Base-by-base conservation (phyloP, 2,797 vertebrate species). In the Rousettus madagascariensis region DNA sequence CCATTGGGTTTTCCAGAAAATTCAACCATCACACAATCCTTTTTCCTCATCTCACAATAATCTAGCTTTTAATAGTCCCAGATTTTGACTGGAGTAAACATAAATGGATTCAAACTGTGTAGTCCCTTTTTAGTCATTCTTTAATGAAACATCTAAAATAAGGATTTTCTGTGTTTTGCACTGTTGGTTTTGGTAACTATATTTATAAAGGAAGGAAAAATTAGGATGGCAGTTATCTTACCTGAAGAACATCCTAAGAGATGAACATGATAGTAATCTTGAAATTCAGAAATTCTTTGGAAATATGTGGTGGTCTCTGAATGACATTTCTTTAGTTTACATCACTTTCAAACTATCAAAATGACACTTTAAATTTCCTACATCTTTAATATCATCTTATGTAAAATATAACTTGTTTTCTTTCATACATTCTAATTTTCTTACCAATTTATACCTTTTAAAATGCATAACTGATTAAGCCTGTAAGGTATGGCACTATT, bases 341-440 rank as follows among this genome's bases (percentile, higher is more conserved):
- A 43, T 65, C 4, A 7, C 41, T 75, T 90, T 46, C 15, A 84
- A 41, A 69, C 65, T 65, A 28, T 74, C 22, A 55, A 46, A 95
- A 69, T 83, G 33, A 88, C 16, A 51, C 30, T 89, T 89, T 49
- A 0, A 16, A 6, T 90, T 95, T 94, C 57, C 19, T 93, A 13
- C 20, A 66, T 83, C 46, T 87, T 91, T 90, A 61, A 22, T 53
- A 20, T 41, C 10, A 68, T 55, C 43, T 74, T 78, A 43, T 91
- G 24, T n/a, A 75, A 49, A 72, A 65, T 78, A 3, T 87, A 79
- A 38, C 24, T 91, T 63, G 1, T 84, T 86, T 88, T 83, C 24
- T 93, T 95, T 63, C 36, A 72, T 41, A 85, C 22, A 75, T 83
- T 85, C 19, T 71, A 1, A 26, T 95, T 95, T 92, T 93, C 49